These are phyloP conservation scores for Helicoverpa zea DNA, from an alignment of 1,140 invertebrate genomes.

Conservation along the genomic window DNA sequence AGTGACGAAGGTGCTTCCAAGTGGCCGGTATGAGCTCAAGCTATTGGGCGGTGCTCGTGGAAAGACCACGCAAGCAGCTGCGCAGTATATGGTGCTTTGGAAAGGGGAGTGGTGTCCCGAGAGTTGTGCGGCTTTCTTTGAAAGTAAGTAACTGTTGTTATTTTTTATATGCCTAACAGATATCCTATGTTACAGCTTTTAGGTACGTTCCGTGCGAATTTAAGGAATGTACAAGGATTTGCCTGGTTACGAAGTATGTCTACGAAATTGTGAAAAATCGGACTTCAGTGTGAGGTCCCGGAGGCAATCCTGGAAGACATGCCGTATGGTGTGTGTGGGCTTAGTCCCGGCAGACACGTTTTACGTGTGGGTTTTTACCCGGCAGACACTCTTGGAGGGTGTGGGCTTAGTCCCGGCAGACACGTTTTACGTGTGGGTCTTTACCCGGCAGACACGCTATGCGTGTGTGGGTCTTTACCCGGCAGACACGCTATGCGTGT, in stretches of 20 bases:
- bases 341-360: background rate
- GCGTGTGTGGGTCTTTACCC: background rate
- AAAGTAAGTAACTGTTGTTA: conserved; percentile 6
- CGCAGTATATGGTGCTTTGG: conserved; percentile 53
- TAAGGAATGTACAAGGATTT: conserved; percentile 3
- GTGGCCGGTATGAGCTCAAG: background rate
- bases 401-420: conserved; percentile 9
- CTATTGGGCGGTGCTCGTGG: background rate
- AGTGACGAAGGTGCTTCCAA: background rate
- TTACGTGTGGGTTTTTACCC: conserved; percentile 5
- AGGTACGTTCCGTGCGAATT: background rate
- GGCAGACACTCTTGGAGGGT: background rate
- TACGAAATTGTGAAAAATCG: background rate
- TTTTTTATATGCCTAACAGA: background rate
- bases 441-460: background rate
- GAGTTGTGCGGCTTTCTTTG: conserved; percentile 17
- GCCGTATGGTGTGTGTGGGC: background rate
- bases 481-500: background rate
- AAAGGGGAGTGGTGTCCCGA: conserved; percentile 49
- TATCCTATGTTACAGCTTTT: conserved; percentile 3
- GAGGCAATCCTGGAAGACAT: conserved; percentile 8
- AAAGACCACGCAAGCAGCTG: conserved; percentile 49
- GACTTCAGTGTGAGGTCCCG: background rate
- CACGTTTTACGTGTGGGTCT: conserved; percentile 8
- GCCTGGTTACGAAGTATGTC: background rate